Evolutionary conservation across 2,888 invertebrate species (phyloP).

Genomic region (Leucoptera coffeella): DNA sequence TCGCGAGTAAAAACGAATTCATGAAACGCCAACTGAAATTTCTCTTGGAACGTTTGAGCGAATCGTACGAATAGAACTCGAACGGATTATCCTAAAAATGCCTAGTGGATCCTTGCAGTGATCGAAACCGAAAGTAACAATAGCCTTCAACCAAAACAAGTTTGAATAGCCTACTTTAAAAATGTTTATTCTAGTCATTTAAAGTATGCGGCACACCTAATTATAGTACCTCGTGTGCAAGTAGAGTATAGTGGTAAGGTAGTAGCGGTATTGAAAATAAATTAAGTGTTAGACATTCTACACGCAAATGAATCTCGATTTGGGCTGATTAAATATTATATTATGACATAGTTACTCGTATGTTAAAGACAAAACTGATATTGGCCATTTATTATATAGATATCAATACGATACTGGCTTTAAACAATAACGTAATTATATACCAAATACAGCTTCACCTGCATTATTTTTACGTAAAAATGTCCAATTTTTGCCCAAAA

Average conservation of each 20-base stretch:
- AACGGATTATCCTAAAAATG: slow-evolving; percentile 44
- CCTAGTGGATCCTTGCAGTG: slow-evolving; percentile 52
- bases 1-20: slow-evolving; percentile 41
- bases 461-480: too few relatives aligned
- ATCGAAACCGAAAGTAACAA: slow-evolving; percentile 27
- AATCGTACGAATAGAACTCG: slow-evolving; percentile 51
- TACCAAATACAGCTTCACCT: too few relatives aligned
- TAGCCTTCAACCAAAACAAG: slow-evolving; percentile 3
- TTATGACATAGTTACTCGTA: too few relatives aligned
- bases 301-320: slow-evolving; percentile 25
- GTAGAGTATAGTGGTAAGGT: slow-evolving; percentile 42
- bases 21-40: slow-evolving; percentile 53
- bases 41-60: slow-evolving; percentile 59
- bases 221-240: slow-evolving; percentile 31
- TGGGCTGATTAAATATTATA: too few relatives aligned
- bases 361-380: too few relatives aligned
- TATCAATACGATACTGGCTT: too few relatives aligned
- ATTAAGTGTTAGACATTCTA: slow-evolving; percentile 11
- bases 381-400: too few relatives aligned
- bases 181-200: slow-evolving; percentile 49
- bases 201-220: slow-evolving; percentile 33
- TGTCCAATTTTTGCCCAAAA: too few relatives aligned
- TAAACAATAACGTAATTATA: too few relatives aligned
- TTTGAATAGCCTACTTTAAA: slow-evolving; percentile 22
- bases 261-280: slow-evolving; percentile 8